phyloP scores from a whole-genome alignment of 2,113 vertebrate genomes.

The Rana temporaria region DNA sequence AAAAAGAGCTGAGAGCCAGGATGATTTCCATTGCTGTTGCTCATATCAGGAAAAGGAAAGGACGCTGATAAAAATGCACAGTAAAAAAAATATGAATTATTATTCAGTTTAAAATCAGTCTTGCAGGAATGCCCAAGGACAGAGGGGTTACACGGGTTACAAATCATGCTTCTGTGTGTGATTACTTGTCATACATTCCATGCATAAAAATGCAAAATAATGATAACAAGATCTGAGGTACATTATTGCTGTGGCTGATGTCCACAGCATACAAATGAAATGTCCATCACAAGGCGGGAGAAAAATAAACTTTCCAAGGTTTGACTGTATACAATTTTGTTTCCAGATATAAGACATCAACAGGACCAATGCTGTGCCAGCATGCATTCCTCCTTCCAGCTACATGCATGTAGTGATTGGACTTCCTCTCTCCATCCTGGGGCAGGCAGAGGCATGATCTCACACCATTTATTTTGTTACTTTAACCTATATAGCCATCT shows the following conservation, averaged over 20 bases:
- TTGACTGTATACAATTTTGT: background rate
- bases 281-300: background rate
- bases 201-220: conserved; percentile 24
- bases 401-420: no score
- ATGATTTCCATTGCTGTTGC: conserved; percentile 18
- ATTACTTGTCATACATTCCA: conserved; percentile 16
- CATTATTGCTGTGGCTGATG: background rate
- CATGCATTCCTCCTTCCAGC: no score
- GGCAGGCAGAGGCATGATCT: no score
- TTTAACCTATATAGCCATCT: no score
- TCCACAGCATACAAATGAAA: background rate
- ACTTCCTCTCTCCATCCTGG: no score
- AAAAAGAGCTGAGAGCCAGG: conserved; percentile 20
- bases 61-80: conserved; percentile 14
- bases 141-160: conserved; percentile 11
- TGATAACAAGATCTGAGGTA: background rate
- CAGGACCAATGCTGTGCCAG: no score
- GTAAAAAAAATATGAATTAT: conserved; percentile 7
- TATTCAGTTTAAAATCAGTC: background rate
- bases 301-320: background rate
- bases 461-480: no score
- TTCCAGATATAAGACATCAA: no score
- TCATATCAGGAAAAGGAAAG: conserved; percentile 24
- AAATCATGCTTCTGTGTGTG: conserved; percentile 31
- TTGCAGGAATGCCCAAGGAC: conserved; percentile 23